Evolutionary conservation across 2,797 vertebrate genomes (phyloP).

Genomic region (Cryptoprocta ferox): DNA sequence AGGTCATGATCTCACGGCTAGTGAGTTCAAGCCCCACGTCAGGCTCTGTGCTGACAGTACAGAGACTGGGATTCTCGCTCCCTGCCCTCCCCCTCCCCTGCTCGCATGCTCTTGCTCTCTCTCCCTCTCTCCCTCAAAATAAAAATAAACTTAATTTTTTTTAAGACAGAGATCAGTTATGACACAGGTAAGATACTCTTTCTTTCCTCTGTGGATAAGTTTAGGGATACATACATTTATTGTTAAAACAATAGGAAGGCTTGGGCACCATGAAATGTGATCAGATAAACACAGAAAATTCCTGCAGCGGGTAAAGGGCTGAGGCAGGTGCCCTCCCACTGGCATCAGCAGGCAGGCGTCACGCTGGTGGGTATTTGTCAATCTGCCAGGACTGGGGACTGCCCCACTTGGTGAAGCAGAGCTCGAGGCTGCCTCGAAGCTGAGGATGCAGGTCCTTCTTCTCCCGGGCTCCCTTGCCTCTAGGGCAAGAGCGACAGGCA

Average conservation of each 20-base stretch:
- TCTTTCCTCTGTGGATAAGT: not conserved
- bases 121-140: no score
- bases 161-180: not conserved
- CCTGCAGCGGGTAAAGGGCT: not conserved
- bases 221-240: not conserved
- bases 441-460: not conserved
- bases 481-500: not conserved
- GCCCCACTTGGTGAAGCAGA: not conserved
- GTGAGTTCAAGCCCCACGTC: no score
- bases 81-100: no score
- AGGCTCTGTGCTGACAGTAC: no score
- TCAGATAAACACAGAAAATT: not conserved
- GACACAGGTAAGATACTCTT: not conserved
- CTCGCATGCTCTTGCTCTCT: no score
- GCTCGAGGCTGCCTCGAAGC: not conserved
- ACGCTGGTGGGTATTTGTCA: not conserved
- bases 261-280: not conserved
- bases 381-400: not conserved
- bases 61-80: no score
- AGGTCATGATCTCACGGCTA: no score
- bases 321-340: not conserved
- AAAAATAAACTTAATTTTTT: no score
- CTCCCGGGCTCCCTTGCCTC: not conserved
- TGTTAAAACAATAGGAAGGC: conserved; percentile 16
- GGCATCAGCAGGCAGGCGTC: not conserved